A percentile compares a stretch with the other conserved stretches of the same genome.
These are phyloP conservation scores for Agonopterix heracliana DNA, from an alignment of 2,888 invertebrate genomes.

Conservation along the genomic window DNA sequence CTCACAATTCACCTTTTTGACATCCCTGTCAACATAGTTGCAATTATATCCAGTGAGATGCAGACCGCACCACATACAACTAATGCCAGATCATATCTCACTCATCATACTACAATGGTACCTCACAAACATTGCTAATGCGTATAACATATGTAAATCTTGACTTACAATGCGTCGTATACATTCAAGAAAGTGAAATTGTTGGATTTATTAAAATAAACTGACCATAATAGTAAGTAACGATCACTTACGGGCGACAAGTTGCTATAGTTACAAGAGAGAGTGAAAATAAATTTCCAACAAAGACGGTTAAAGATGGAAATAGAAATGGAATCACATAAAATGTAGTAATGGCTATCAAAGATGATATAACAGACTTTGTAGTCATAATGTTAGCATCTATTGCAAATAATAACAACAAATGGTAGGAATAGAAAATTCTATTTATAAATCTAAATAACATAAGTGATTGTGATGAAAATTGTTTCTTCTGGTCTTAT, in stretches of 20 bases:
- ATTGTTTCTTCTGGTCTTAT: too few species aligned
- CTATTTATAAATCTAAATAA: too few species aligned
- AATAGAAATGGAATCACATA: slow-evolving; percentile 3
- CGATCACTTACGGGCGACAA: slow-evolving; percentile 17
- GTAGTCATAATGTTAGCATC: too few species aligned
- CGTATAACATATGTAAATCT: slow-evolving; percentile 25
- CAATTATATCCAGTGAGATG: slow-evolving; percentile 9
- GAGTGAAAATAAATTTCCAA: slow-evolving; percentile 1
- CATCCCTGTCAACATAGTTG: slow-evolving; percentile 12
- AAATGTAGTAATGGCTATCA: slow-evolving; percentile 4
- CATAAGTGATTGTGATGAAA: too few species aligned
- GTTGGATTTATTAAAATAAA: slow-evolving; percentile 24
- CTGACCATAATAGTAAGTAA: slow-evolving; percentile 24
- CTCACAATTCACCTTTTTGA: slow-evolving; percentile 14
- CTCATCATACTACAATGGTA: slow-evolving; percentile 26
- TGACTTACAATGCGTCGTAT: slow-evolving; percentile 21
- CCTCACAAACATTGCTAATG: slow-evolving; percentile 30
- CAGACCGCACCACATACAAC: slow-evolving; percentile 9
- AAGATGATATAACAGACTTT: slow-evolving; percentile 5
- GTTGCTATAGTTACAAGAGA: not conserved
- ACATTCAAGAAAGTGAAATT: slow-evolving; percentile 24
- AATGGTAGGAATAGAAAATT: too few species aligned
- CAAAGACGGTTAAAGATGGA: not conserved
- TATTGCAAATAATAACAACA: too few species aligned
- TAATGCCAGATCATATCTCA: slow-evolving; percentile 29